phyloP scores from a whole-genome alignment of 2,113 vertebrate genomes.

The Oncorhynchus kisutch region DNA sequence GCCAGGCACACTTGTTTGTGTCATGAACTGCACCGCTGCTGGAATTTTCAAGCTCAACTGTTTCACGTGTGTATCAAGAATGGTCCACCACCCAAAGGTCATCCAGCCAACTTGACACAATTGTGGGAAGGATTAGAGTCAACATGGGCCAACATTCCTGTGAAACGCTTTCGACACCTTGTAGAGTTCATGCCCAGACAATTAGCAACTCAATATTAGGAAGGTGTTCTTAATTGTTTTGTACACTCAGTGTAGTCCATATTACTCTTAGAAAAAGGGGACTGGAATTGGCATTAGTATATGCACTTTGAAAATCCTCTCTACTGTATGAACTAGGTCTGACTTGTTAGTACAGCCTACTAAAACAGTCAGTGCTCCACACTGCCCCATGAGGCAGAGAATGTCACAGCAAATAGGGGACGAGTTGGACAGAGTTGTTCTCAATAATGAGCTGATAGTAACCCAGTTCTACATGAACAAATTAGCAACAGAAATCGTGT shows the following conservation, averaged over 20 bases:
- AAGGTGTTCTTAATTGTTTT: not conserved
- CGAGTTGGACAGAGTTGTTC: not conserved
- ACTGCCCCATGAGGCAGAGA: slow-evolving; percentile 10
- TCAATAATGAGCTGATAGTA: not conserved
- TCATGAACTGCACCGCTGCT: too few species aligned
- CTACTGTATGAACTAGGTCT: not conserved
- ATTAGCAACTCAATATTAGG: too few species aligned
- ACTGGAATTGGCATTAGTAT: slow-evolving; percentile 6
- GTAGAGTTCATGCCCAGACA: too few species aligned
- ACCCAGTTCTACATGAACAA: not conserved
- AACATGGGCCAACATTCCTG: too few species aligned
- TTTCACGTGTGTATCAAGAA: too few species aligned
- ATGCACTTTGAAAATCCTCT: slow-evolving; percentile 27
- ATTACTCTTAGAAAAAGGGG: slow-evolving; percentile 2
- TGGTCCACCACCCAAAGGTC: too few species aligned
- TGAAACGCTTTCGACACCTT: too few species aligned
- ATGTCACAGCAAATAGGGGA: not conserved
- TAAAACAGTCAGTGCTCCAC: slow-evolving; percentile 3
- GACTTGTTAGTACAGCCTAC: not conserved
- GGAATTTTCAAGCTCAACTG: too few species aligned
- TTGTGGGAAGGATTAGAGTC: too few species aligned
- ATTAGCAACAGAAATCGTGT: not conserved
- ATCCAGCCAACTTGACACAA: too few species aligned
- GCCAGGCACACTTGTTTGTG: too few species aligned
- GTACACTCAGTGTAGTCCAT: slow-evolving; percentile 7